Evolutionary conservation across 2,113 vertebrate genomes (phyloP).

Genomic region (Chauna torquata): DNA sequence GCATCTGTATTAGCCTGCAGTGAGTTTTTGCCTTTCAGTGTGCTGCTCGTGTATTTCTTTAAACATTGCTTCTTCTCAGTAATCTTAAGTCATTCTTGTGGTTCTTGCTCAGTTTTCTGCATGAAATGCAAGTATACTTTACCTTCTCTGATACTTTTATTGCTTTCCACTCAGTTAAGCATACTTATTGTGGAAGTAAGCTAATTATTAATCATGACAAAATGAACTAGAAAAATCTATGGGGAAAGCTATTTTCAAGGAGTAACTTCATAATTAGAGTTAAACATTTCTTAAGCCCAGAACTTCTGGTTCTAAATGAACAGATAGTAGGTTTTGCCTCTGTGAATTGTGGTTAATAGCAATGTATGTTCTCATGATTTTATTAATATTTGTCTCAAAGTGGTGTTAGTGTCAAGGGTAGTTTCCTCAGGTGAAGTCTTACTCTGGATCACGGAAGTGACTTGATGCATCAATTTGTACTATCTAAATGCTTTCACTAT

Average conservation of each 20-base stretch:
- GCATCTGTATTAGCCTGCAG: neutral
- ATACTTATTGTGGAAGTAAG: neutral
- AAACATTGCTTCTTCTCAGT: neutral
- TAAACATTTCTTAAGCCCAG: neutral
- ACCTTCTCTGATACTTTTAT: neutral
- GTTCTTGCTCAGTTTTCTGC: neutral
- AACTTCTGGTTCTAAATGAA: neutral
- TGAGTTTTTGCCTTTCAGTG: neutral
- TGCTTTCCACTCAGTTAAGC: neutral
- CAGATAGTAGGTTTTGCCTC: neutral
- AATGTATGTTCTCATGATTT: neutral
- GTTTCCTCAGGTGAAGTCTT: neutral
- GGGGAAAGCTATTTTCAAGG: neutral
- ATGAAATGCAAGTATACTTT: neutral
- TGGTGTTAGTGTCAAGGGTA: neutral
- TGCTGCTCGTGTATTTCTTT: neutral
- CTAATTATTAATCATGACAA: slow-evolving; percentile 13
- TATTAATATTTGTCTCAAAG: neutral
- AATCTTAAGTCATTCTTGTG: neutral
- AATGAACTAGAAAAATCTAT: neutral
- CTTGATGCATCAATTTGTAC: neutral
- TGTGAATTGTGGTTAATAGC: neutral
- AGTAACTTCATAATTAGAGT: neutral
- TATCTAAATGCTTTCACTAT: neutral
- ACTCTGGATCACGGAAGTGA: neutral